Percentiles rank a stretch among this genome's conserved stretches.
Evolutionary conservation across 2,888 invertebrate species (phyloP).

Genomic region (Cryptocephalus primarius): DNA sequence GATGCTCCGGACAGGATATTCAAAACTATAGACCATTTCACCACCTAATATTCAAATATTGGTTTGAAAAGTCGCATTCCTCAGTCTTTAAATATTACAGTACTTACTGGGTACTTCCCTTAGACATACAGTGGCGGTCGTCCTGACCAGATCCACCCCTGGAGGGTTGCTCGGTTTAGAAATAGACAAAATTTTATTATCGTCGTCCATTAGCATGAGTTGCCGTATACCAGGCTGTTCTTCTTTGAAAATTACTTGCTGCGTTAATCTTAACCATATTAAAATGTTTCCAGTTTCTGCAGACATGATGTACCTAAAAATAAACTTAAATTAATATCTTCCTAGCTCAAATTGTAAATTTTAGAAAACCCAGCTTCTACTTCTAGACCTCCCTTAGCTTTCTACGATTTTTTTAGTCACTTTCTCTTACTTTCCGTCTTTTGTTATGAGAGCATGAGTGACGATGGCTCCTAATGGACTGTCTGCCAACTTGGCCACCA

Average conservation of each 20-base stretch:
- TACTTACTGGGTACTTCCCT: slow-evolving; percentile 60
- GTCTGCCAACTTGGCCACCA: slow-evolving; percentile 80
- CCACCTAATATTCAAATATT: slow-evolving; percentile 48
- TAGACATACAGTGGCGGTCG: slow-evolving; percentile 55
- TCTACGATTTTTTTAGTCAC: not conserved
- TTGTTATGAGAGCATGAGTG: slow-evolving; percentile 82
- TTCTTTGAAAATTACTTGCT: slow-evolving; percentile 69
- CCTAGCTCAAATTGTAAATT: not conserved
- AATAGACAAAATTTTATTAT: slow-evolving; percentile 61
- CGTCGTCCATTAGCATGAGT: slow-evolving; percentile 61
- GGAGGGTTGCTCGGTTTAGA: slow-evolving; percentile 55
- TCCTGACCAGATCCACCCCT: slow-evolving; percentile 53
- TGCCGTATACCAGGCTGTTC: slow-evolving; percentile 73
- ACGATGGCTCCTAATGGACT: slow-evolving; percentile 90
- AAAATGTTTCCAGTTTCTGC: slow-evolving; percentile 87
- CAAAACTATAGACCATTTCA: slow-evolving; percentile 65
- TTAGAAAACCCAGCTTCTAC: not conserved
- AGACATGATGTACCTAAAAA: slow-evolving; percentile 61
- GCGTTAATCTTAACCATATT: slow-evolving; percentile 73
- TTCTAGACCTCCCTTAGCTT: not conserved
- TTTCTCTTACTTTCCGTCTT: slow-evolving; percentile 55
- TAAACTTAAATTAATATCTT: not conserved
- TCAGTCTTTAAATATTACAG: not conserved
- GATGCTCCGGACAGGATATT: slow-evolving; percentile 65
- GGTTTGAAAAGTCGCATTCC: not conserved